Evolutionary conservation across 2,113 vertebrate genomes (phyloP).

Genomic region (Actenoides hombroni): DNA sequence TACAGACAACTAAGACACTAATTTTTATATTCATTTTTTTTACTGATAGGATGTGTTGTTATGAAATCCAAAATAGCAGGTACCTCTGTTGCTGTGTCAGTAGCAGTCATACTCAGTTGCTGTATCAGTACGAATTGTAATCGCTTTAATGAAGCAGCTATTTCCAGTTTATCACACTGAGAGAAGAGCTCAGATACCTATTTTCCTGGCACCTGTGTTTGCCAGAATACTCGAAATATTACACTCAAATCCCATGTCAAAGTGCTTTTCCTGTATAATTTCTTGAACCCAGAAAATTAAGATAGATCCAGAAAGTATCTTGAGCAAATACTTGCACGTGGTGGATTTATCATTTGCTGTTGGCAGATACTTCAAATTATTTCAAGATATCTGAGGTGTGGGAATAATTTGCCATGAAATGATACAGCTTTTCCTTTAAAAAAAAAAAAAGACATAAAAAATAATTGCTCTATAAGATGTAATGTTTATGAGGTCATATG

Average conservation of each 20-base stretch:
- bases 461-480: constrained; percentile 57
- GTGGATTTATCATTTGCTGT: constrained; percentile 31
- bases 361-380: constrained; percentile 49
- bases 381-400: neutral
- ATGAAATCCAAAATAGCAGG: neutral
- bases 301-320: neutral
- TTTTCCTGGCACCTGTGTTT: neutral
- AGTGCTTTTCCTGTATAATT: constrained; percentile 22
- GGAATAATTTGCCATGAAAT: constrained; percentile 44
- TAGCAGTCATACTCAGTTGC: neutral
- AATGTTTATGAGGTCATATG: constrained; percentile 69
- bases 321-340: neutral
- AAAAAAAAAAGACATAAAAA: constrained; percentile 57
- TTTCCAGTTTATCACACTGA: neutral
- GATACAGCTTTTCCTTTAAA: constrained; percentile 47
- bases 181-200: neutral
- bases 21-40: neutral
- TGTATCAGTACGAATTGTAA: neutral
- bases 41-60: neutral
- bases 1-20: neutral
- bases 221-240: neutral
- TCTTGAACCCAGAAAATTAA: constrained; percentile 11
- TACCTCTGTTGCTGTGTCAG: neutral
- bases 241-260: neutral
- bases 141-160: constrained; percentile 19